A percentile compares a stretch with the other conserved stretches of the same genome.
These are phyloP conservation scores for Hypena proboscidalis DNA, from an alignment of 2,888 invertebrate species.

Conservation along the genomic window DNA sequence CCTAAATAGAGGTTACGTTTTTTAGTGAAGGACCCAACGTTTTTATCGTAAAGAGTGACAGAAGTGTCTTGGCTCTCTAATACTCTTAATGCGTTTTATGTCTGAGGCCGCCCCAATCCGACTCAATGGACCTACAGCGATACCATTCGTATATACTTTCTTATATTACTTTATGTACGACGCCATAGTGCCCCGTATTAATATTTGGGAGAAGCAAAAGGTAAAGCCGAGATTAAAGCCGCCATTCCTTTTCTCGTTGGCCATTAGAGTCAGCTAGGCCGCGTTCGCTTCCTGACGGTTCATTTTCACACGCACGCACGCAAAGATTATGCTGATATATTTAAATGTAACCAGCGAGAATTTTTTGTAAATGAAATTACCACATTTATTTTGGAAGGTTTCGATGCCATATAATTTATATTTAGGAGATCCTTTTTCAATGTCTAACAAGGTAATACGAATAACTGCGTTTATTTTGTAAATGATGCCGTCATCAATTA, in stretches of 20 bases:
- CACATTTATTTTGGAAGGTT: slow-evolving; percentile 70
- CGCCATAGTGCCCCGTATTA: slow-evolving; percentile 22
- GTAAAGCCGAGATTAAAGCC: slow-evolving; percentile 38
- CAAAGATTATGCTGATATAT: slow-evolving; percentile 76
- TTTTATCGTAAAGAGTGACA: slow-evolving; percentile 65
- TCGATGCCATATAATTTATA: slow-evolving; percentile 62
- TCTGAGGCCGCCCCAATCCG: slow-evolving; percentile 36
- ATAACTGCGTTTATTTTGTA: slow-evolving; percentile 46
- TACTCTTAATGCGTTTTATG: slow-evolving; percentile 60
- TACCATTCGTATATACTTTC: slow-evolving; percentile 33
- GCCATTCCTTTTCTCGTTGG: slow-evolving; percentile 50
- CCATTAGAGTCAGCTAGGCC: slow-evolving; percentile 48
- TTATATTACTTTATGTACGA: slow-evolving; percentile 33
- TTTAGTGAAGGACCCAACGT: slow-evolving; percentile 66
- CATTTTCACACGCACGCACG: slow-evolving; percentile 63
- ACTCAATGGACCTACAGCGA: slow-evolving; percentile 18
- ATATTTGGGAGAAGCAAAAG: slow-evolving; percentile 39
- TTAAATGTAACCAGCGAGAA: slow-evolving; percentile 71
- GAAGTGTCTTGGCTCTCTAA: slow-evolving; percentile 61
- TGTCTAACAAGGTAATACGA: slow-evolving; percentile 57
- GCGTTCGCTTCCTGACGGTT: slow-evolving; percentile 52
- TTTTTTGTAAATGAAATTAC: slow-evolving; percentile 73
- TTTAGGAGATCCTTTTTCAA: slow-evolving; percentile 69
- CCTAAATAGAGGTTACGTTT: slow-evolving; percentile 74
- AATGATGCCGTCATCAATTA: slow-evolving; percentile 38